Conservation (phyloP, 2,113 vertebrate species). For the Pygoscelis antarcticus region DNA sequence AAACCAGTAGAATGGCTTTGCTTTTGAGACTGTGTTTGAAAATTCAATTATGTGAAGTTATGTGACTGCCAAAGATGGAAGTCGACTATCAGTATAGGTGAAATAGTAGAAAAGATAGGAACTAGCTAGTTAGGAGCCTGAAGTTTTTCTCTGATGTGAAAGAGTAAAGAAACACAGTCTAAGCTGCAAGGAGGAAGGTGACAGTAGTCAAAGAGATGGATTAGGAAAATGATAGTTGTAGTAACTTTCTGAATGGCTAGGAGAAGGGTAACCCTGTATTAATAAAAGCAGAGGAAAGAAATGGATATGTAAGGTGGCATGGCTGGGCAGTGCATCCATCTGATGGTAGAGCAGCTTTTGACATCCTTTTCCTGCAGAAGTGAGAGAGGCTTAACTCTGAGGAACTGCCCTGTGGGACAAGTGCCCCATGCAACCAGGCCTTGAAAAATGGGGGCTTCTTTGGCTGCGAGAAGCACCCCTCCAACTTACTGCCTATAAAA, state of each 20-base stretch:
- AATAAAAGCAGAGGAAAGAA: background rate
- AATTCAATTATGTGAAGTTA: background rate
- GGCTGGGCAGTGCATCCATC: background rate
- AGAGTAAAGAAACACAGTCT: background rate
- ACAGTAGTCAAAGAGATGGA: background rate
- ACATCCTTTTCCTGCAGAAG: background rate
- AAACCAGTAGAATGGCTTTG: background rate
- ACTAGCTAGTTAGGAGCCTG: background rate
- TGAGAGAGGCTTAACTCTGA: background rate
- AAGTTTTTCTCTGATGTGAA: background rate
- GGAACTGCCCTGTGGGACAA: background rate
- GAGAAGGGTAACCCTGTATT: background rate
- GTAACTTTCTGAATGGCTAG: background rate
- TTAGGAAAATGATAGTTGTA: background rate
- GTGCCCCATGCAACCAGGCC: fast-evolving
- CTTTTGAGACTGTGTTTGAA: background rate
- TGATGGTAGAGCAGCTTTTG: background rate
- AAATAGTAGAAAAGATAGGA: background rate
- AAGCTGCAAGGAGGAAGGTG: background rate
- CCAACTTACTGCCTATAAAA: background rate
- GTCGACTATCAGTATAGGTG: background rate
- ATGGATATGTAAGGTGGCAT: background rate
- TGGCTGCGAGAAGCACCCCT: background rate
- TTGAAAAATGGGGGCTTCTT: background rate
- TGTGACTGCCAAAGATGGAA: background rate